Evolutionary conservation across 2,888 invertebrate genomes (phyloP).

Genomic region (Pycnomerus fuliginosus): DNA sequence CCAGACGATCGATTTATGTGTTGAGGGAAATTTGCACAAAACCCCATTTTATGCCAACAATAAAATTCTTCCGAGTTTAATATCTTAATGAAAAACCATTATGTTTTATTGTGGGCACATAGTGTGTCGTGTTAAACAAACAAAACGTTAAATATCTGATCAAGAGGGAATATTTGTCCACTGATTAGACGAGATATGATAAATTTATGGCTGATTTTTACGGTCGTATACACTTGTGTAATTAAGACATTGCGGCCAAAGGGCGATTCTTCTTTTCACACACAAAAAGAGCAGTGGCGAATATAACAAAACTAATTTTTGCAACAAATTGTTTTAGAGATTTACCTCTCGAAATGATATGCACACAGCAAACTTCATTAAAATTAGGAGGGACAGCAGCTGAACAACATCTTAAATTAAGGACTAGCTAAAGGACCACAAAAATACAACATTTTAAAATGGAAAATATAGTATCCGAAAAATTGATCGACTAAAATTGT

Average conservation of each 20-base stretch:
- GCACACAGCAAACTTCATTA: too few species aligned
- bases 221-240: too few species aligned
- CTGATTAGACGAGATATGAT: constrained; percentile 39
- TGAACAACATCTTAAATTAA: too few species aligned
- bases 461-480: too few species aligned
- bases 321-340: too few species aligned
- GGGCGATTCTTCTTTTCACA: constrained; percentile 8
- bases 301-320: too few species aligned
- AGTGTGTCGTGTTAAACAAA: constrained; percentile 35
- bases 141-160: constrained; percentile 40
- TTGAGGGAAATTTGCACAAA: constrained; percentile 16
- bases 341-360: too few species aligned
- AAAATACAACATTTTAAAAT: too few species aligned
- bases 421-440: too few species aligned
- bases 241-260: constrained; percentile 5
- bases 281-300: too few species aligned
- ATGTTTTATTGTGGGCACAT: constrained; percentile 31
- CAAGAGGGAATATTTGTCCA: constrained; percentile 38
- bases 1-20: constrained; percentile 24
- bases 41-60: constrained; percentile 21
- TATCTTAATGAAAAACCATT: constrained; percentile 41
- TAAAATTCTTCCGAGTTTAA: constrained; percentile 33
- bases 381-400: too few species aligned
- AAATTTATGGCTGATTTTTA: constrained; percentile 38
- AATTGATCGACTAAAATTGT: too few species aligned